Evolutionary conservation across 2,797 vertebrate species (phyloP).

Genomic region (Tinamus major): DNA sequence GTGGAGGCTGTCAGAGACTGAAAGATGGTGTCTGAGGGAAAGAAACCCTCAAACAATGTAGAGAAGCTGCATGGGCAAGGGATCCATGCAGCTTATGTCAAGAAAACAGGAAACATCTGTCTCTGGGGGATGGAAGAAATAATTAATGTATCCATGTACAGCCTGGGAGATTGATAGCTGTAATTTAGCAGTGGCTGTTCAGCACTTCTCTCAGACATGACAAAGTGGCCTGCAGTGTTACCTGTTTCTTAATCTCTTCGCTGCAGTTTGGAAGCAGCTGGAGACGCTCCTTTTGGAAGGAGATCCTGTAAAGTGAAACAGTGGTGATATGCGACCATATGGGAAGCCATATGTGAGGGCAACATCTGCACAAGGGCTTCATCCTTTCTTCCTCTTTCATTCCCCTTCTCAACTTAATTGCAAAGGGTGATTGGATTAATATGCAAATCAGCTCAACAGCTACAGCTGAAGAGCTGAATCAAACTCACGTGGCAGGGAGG

Average conservation of each 20-base stretch:
- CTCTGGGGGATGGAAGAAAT: slow-evolving; percentile 35
- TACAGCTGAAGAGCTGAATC: background rate
- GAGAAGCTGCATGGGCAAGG: slow-evolving; percentile 39
- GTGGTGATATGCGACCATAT: slow-evolving; percentile 9
- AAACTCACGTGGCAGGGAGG: background rate
- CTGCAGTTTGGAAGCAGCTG: background rate
- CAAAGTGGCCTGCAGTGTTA: slow-evolving; percentile 55
- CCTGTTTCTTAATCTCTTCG: slow-evolving; percentile 64
- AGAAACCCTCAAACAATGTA: slow-evolving; percentile 6
- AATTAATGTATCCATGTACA: slow-evolving; percentile 53
- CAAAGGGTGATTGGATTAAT: slow-evolving; percentile 28
- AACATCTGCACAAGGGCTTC: slow-evolving; percentile 50
- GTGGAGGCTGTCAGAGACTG: slow-evolving; percentile 38
- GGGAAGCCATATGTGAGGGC: slow-evolving; percentile 45
- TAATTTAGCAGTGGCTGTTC: slow-evolving; percentile 70
- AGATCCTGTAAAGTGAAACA: slow-evolving; percentile 10
- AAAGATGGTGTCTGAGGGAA: slow-evolving; percentile 33
- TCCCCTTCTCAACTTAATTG: background rate
- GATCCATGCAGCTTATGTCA: slow-evolving; percentile 43
- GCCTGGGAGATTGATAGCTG: slow-evolving; percentile 67
- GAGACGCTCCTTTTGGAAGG: background rate
- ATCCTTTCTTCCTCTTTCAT: background rate
- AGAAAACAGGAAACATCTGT: slow-evolving; percentile 57
- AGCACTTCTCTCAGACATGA: slow-evolving; percentile 65
- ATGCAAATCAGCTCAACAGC: slow-evolving; percentile 26